Percentiles rank a stretch among this genome's conserved stretches.
phyloP scores from a whole-genome alignment of 37 sponge, comb jelly and placozoan genomes.

The Ephydatia muelleri region DNA sequence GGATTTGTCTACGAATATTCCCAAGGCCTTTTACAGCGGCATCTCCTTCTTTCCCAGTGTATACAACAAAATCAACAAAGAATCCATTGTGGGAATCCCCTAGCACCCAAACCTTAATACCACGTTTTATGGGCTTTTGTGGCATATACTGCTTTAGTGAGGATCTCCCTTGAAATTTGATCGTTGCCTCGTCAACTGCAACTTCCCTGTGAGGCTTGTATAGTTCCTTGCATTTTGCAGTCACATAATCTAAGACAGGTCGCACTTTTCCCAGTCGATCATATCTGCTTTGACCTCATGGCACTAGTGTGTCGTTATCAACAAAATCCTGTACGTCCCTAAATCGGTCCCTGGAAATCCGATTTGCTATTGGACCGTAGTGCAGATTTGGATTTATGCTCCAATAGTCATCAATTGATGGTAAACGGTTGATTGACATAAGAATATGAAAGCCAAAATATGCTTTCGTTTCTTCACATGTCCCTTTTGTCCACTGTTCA shows the following conservation, averaged over 20 bases:
- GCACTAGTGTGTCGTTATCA: slow-evolving; percentile 2
- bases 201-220: slow-evolving; percentile 6
- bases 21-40: too few species aligned
- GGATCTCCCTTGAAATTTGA: too few species aligned
- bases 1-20: too few species aligned
- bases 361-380: slow-evolving; percentile 26
- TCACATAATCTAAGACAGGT: slow-evolving; percentile 11
- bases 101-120: slow-evolving; percentile 35
- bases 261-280: slow-evolving; percentile 35
- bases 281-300: slow-evolving; percentile 16
- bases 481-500: slow-evolving; percentile 13
- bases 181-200: slow-evolving; percentile 24
- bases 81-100: slow-evolving; percentile 19
- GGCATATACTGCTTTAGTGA: slow-evolving; percentile 23
- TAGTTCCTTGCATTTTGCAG: neutral
- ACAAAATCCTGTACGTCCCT: slow-evolving; percentile 21
- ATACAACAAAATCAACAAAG: slow-evolving; percentile 13
- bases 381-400: neutral
- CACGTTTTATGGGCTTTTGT: slow-evolving; percentile 27
- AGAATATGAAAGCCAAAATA: slow-evolving; percentile 26
- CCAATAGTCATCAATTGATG: slow-evolving; percentile 30
- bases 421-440: slow-evolving; percentile 7
- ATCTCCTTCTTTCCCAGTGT: slow-evolving; percentile 27
- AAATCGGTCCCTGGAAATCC: slow-evolving; percentile 32
- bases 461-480: slow-evolving; percentile 5